A percentile compares a stretch with the other conserved stretches of the same genome.
Evolutionary conservation across 2,113 vertebrate species (phyloP).

Genomic region (Oriolus oriolus): DNA sequence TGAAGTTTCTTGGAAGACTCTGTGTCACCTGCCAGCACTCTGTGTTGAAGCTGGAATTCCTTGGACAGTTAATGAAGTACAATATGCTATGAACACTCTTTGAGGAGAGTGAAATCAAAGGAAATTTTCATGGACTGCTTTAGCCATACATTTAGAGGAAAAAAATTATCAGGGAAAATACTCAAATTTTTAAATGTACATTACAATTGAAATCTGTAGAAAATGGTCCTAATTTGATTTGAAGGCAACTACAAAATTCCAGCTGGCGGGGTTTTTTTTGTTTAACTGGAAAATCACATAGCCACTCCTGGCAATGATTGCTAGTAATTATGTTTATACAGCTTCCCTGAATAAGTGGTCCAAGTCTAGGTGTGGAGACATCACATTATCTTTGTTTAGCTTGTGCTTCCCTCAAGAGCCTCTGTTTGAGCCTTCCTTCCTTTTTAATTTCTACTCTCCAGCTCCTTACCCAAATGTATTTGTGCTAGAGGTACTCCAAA

Average conservation of each 20-base stretch:
- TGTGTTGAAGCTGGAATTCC: not conserved
- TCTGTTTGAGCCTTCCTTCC: not conserved
- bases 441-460: not conserved
- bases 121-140: not conserved
- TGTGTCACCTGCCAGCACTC: not conserved
- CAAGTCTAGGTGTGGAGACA: not conserved
- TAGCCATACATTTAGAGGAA: not conserved
- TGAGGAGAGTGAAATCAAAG: not conserved
- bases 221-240: not conserved
- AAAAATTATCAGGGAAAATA: not conserved
- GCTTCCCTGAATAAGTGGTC: not conserved
- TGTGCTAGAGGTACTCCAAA: not conserved
- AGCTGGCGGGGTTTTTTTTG: not conserved
- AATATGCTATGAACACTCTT: not conserved
- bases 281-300: not conserved
- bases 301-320: not conserved
- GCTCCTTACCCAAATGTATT: not conserved
- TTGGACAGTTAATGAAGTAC: not conserved
- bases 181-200: not conserved
- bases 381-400: not conserved
- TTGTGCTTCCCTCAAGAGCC: not conserved
- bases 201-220: not conserved
- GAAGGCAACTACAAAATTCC: not conserved
- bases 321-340: not conserved
- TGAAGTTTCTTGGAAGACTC: not conserved